phyloP scores from a whole-genome alignment of 1,140 invertebrate species.

The Lethocerus indicus region DNA sequence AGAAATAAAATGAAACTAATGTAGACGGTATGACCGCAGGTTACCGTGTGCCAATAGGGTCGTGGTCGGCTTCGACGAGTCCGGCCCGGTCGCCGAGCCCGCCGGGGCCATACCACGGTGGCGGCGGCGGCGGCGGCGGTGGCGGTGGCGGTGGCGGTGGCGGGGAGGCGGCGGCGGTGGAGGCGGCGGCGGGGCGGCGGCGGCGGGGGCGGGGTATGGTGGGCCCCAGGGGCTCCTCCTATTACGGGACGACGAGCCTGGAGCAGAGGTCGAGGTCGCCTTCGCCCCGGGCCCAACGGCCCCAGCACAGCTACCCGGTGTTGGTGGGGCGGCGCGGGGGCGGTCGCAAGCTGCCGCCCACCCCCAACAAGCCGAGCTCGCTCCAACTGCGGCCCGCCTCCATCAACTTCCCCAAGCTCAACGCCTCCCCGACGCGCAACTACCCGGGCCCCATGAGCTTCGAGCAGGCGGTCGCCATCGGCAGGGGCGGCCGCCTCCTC shows the following conservation, averaged over 20 bases:
- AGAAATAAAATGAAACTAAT: no score
- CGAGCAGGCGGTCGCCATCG: conserved; percentile 76
- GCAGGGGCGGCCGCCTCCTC: conserved; percentile 59
- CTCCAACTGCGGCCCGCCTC: conserved; percentile 54
- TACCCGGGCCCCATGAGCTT: conserved; percentile 35
- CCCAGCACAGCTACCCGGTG: conserved; percentile 51
- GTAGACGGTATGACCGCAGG: no score
- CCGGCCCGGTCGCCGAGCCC: conserved; percentile 63
- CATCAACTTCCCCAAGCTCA: conserved; percentile 83
- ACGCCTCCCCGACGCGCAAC: conserved; percentile 73
- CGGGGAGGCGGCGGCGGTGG: no score
- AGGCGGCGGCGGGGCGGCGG: no score
- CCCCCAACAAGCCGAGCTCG: conserved; percentile 79
- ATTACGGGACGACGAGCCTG: conserved; percentile 63
- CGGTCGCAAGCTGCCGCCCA: conserved; percentile 63
- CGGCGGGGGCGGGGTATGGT: conserved; percentile 25
- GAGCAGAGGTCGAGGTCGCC: conserved; percentile 68
- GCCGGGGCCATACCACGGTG: conserved; percentile 25
- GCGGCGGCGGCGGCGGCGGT: conserved; percentile 26
- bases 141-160: no score
- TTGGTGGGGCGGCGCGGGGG: conserved; percentile 47
- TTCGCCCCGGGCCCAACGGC: conserved; percentile 31
- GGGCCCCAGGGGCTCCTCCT: no score
- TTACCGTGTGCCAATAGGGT: conserved; percentile 25
- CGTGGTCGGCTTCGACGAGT: conserved; percentile 60